These are phyloP conservation scores for Charadrius vociferus DNA, from an alignment of 2,113 vertebrate species.

Conservation along the genomic window DNA sequence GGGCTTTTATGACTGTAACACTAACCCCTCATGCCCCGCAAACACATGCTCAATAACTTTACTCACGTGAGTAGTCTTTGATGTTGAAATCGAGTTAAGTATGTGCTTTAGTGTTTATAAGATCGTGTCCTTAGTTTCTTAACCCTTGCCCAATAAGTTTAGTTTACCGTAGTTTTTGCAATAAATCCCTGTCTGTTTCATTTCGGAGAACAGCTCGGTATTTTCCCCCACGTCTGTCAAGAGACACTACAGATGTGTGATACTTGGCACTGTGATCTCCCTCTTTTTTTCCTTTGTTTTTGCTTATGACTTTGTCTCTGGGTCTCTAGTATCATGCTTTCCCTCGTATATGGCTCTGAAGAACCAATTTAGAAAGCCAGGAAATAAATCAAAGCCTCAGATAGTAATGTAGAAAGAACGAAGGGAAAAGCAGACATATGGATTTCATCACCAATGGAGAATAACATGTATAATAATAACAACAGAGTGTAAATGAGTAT, in stretches of 20 bases:
- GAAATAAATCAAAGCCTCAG: conserved; percentile 61
- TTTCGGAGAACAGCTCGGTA: not conserved
- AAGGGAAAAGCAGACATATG: conserved; percentile 66
- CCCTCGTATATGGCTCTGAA: conserved; percentile 53
- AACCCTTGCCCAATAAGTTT: conserved; percentile 43
- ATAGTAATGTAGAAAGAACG: conserved; percentile 21
- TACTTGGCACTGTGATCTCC: not conserved
- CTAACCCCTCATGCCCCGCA: conserved; percentile 32
- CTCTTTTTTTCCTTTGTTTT: not conserved
- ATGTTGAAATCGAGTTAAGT: conserved; percentile 29
- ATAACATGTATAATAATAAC: conserved; percentile 53
- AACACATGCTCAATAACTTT: not conserved
- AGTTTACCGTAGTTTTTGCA: not conserved
- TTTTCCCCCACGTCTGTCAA: not conserved
- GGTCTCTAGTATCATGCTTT: conserved; percentile 54
- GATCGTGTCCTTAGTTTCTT: conserved; percentile 18
- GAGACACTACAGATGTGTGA: conserved; percentile 36
- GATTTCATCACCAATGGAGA: conserved; percentile 71
- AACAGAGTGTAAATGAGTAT: conserved; percentile 56
- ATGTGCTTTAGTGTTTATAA: conserved; percentile 47
- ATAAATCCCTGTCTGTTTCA: conserved; percentile 19
- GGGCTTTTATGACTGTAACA: not conserved
- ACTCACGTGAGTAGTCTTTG: conserved; percentile 35
- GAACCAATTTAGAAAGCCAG: conserved; percentile 56
- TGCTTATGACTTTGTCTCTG: conserved; percentile 38